These are phyloP conservation scores for Pharmacophagus antenor DNA, from an alignment of 2,888 invertebrate species.

Conservation along the genomic window DNA sequence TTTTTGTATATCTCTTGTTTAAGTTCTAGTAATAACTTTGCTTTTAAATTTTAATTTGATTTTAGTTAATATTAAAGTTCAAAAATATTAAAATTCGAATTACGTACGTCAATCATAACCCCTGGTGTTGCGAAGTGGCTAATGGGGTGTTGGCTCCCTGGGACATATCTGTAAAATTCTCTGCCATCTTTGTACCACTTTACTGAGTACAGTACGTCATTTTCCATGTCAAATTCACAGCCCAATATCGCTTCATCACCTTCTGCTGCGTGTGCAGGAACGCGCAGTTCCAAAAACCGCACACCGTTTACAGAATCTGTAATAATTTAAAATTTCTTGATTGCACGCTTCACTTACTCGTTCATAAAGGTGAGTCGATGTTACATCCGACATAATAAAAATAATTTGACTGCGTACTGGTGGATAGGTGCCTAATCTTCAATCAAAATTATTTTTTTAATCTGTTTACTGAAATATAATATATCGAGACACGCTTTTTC, in stretches of 20 bases:
- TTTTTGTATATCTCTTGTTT: neutral
- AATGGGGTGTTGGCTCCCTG: slow-evolving; percentile 86
- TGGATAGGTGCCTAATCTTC: too few species aligned
- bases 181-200: slow-evolving; percentile 94
- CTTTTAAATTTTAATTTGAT: neutral
- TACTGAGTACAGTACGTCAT: slow-evolving; percentile 90
- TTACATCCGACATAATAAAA: too few species aligned
- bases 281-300: slow-evolving; percentile 86
- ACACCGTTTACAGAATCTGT: slow-evolving; percentile 59
- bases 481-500: too few species aligned
- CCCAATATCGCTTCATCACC: slow-evolving; percentile 87
- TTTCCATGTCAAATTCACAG: slow-evolving; percentile 89
- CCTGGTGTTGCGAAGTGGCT: slow-evolving; percentile 87
- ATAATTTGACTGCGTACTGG: too few species aligned
- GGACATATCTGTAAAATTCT: slow-evolving; percentile 92
- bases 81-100: too few species aligned
- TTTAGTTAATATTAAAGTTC: neutral
- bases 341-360: too few species aligned
- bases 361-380: too few species aligned
- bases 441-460: too few species aligned
- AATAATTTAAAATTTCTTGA: neutral
- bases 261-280: slow-evolving; percentile 89
- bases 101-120: slow-evolving; percentile 90
- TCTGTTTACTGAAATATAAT: too few species aligned
- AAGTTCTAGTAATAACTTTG: neutral